These are phyloP conservation scores for Candoia aspera DNA, from an alignment of 2,113 vertebrate genomes.

Conservation along the genomic window DNA sequence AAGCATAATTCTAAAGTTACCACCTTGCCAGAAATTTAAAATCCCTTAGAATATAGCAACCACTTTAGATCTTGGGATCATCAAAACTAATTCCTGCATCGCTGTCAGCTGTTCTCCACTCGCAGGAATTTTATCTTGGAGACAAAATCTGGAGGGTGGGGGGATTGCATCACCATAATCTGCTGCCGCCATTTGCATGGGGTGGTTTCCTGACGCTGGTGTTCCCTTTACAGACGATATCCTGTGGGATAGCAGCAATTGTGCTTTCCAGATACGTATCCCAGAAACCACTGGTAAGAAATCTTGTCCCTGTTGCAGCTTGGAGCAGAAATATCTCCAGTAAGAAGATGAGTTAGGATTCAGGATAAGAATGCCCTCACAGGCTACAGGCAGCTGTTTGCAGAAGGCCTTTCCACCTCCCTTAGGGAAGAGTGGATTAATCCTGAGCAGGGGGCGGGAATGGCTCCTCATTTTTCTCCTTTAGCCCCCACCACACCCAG, in stretches of 20 bases:
- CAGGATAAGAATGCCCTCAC: neutral
- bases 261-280: slow-evolving; percentile 79
- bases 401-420: too few relatives aligned
- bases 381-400: neutral
- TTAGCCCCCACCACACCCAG: too few relatives aligned
- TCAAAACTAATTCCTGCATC: neutral
- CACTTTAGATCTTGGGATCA: neutral
- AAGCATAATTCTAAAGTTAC: neutral
- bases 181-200: neutral
- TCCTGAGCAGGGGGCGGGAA: neutral
- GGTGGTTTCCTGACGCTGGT: neutral
- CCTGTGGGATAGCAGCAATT: slow-evolving; percentile 78
- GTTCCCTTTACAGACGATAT: slow-evolving; percentile 61
- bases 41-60: neutral
- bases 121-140: neutral
- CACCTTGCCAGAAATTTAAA: neutral
- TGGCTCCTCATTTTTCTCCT: accelerated
- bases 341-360: too few relatives aligned
- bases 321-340: neutral
- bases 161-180: neutral
- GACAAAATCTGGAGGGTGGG: neutral
- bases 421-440: neutral
- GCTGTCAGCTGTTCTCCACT: neutral
- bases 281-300: slow-evolving; percentile 74
- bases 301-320: neutral